A percentile compares a stretch with the other conserved stretches of the same genome.
Evolutionary conservation across 1,140 invertebrate species (phyloP).

Genomic region (Drosophila santomea): DNA sequence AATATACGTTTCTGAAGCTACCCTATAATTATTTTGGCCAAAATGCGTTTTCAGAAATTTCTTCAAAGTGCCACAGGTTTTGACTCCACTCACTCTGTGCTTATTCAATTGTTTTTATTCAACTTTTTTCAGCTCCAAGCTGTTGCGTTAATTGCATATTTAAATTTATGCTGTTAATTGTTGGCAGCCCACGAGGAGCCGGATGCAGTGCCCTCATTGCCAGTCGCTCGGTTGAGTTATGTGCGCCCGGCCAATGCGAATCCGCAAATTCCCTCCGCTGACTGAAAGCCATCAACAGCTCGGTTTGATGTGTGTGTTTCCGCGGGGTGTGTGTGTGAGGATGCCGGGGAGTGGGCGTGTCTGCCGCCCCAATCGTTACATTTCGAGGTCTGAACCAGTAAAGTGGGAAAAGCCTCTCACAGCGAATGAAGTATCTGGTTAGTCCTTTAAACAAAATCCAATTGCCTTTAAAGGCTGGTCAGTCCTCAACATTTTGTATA

Average conservation of each 20-base stretch:
- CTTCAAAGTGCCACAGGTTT: background rate
- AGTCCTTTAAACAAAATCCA: slow-evolving; percentile 11
- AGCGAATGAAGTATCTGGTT: slow-evolving; percentile 7
- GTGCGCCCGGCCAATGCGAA: slow-evolving; percentile 24
- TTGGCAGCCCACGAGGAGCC: slow-evolving; percentile 43
- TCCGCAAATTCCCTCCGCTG: slow-evolving; percentile 32
- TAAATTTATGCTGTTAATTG: slow-evolving; percentile 82
- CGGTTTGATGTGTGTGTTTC: slow-evolving; percentile 22
- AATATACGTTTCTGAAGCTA: background rate
- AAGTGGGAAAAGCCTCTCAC: background rate
- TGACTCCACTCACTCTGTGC: background rate
- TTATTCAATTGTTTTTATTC: slow-evolving; percentile 22
- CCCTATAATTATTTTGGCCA: background rate
- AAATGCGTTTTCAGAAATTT: background rate
- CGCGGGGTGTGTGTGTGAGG: background rate
- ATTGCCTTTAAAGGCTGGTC: background rate
- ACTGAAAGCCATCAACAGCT: slow-evolving; percentile 41
- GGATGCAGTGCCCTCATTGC: slow-evolving; percentile 50
- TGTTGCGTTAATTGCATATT: slow-evolving; percentile 82
- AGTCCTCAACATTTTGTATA: no score
- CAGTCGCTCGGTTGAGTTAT: slow-evolving; percentile 44
- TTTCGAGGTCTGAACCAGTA: slow-evolving; percentile 2
- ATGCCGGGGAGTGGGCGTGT: slow-evolving; percentile 18
- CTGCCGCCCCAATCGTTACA: slow-evolving; percentile 34
- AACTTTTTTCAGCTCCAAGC: slow-evolving; percentile 56